Percentiles rank a stretch among this genome's conserved stretches.
Evolutionary conservation across 2,113 vertebrate genomes (phyloP).

Genomic region (Neomonachus schauinslandi): DNA sequence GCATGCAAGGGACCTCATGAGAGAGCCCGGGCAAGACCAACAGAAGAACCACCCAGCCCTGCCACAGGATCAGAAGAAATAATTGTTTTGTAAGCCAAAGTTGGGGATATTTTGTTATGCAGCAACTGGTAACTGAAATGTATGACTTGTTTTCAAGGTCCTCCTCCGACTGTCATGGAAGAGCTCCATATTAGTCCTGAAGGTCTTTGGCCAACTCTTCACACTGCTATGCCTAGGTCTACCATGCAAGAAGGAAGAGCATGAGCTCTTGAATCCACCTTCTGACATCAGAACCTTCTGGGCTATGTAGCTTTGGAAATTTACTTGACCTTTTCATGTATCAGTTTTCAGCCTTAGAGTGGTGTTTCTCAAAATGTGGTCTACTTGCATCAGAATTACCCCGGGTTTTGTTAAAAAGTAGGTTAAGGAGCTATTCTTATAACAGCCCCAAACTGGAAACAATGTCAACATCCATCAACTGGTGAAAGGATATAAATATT

Average conservation of each 20-base stretch:
- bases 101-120: neutral
- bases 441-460: neutral
- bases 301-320: neutral
- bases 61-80: neutral
- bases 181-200: neutral
- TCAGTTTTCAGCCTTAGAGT: neutral
- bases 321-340: neutral
- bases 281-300: neutral
- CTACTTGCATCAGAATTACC: neutral
- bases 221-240: neutral
- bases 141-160: neutral
- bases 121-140: neutral
- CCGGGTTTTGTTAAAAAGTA: neutral
- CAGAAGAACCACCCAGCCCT: neutral
- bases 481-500: neutral
- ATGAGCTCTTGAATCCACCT: neutral
- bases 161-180: neutral
- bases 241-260: neutral
- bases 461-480: neutral
- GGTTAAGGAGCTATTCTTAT: neutral
- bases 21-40: neutral
- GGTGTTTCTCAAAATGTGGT: neutral
- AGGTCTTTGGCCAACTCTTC: neutral
- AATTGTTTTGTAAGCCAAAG: neutral
- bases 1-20: neutral